Base-by-base conservation (phyloP, 1,140 invertebrate genomes). In the Rhagoletis pomonella region DNA sequence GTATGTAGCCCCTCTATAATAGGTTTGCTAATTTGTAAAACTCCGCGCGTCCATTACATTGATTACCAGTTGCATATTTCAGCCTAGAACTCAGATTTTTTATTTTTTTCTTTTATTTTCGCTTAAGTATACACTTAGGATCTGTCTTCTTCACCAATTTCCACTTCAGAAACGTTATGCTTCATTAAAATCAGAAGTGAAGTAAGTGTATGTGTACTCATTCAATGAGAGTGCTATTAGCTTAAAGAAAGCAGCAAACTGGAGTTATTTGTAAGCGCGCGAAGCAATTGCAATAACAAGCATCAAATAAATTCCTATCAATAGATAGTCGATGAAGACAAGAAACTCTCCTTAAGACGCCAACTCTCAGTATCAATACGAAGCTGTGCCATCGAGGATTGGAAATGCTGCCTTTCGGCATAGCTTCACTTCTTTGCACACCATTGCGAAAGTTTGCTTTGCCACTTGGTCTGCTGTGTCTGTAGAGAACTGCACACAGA, bases 41-140 rank as follows among this genome's bases (percentile, higher is more conserved):
- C 12, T 9, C 3, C 39, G 3, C 6, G 67, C 10, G 39, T 73
- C 12, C 67, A 73, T 73, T 73, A 73, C 2, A 3, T 42, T 73
- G 67, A 73, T 73, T 73, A 73, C 67, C 67, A 73, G 67, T 73
- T 73, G 67, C 67, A 73, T 73, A 44, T 44, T 10, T 67, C 39
- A 67, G 39, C 7, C 64, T 19, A 64, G 2, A 19, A 1, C 0
- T 1, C 10, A 12, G 64, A 39, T 67, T 12, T 29, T 67, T n/a
- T n/a, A n/a, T n/a, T n/a, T 42, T 67, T 42, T 67, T 10, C 29
- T 29, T 1, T 29, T 29, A 29, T 29, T 29, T 29, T 29, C 29
- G 29, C 1, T 29, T 29, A 29, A 29, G 29, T 29, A 29, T 29
- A n/a, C 3, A 14, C 64, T 67, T 67, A 67, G 29, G 19, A 4